A percentile compares a stretch with the other conserved stretches of the same genome.
Evolutionary conservation across 2,113 vertebrate species (phyloP).

Genomic region (Scortum barcoo): DNA sequence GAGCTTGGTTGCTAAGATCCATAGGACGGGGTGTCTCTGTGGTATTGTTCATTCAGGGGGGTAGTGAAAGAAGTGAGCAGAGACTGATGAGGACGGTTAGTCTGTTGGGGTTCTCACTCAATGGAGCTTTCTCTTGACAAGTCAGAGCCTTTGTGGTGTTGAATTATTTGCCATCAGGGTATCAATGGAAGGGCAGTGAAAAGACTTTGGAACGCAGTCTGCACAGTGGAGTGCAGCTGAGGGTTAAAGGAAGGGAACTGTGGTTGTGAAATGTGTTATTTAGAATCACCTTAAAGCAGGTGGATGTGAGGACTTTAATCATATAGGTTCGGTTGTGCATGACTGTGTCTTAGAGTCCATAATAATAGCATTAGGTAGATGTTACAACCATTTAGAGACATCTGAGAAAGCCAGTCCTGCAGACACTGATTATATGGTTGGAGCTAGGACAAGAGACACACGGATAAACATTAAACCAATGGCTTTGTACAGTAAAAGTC

Average conservation of each 20-base stretch:
- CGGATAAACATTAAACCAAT: constrained; percentile 65
- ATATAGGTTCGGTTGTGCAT: constrained; percentile 4
- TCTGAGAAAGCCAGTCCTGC: constrained; percentile 62
- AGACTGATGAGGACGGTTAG: constrained; percentile 82
- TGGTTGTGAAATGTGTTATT: constrained; percentile 35
- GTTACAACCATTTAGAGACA: constrained; percentile 49
- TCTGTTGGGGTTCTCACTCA: constrained; percentile 64
- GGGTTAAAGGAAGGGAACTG: constrained; percentile 30
- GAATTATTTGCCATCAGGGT: constrained; percentile 81
- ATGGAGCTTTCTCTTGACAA: constrained; percentile 67
- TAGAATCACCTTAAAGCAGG: constrained; percentile 31
- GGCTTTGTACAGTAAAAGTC: constrained; percentile 69
- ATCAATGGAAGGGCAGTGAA: constrained; percentile 74
- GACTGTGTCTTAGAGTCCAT: neutral
- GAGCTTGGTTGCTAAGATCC: constrained; percentile 81
- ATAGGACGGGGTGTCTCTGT: constrained; percentile 58
- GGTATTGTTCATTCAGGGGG: constrained; percentile 59
- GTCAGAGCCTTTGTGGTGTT: constrained; percentile 78
- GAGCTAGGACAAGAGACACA: constrained; percentile 51
- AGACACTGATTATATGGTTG: constrained; percentile 74
- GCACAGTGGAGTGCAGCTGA: constrained; percentile 59
- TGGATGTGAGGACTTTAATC: constrained; percentile 22
- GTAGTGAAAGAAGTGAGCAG: constrained; percentile 67
- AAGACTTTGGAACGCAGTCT: constrained; percentile 60
- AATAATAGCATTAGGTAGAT: constrained; percentile 36